Percentiles rank a stretch among this genome's conserved stretches.
These are phyloP conservation scores for Sorex maritimensis DNA, from an alignment of 2,797 vertebrate genomes.

Conservation along the genomic window DNA sequence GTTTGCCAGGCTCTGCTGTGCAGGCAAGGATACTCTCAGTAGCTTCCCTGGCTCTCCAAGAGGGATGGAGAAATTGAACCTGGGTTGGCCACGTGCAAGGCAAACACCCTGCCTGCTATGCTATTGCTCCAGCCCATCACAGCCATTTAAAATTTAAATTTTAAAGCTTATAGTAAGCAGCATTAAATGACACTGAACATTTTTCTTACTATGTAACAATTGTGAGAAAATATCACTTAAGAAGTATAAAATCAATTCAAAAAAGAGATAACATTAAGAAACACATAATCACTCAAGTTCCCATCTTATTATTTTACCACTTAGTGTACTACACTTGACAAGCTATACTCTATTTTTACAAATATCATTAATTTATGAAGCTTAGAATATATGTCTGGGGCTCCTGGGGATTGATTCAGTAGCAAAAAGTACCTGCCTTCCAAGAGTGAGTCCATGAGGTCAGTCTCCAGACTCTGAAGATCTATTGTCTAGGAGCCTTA, in stretches of 20 bases:
- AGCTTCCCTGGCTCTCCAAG: too few relatives aligned
- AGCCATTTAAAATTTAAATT: constrained; percentile 52
- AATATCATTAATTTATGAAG: constrained; percentile 43
- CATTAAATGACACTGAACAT: constrained; percentile 43
- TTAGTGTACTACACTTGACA: constrained; percentile 23
- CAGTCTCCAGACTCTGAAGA: too few relatives aligned
- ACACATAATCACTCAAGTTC: background rate
- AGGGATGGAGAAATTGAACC: too few relatives aligned
- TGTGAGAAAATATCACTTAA: constrained; percentile 48
- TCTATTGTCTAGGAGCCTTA: too few relatives aligned
- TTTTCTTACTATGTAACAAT: constrained; percentile 57
- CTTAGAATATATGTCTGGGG: background rate
- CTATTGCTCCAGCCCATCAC: too few relatives aligned
- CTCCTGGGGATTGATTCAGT: too few relatives aligned
- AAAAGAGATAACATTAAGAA: constrained; percentile 47
- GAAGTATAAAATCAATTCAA: constrained; percentile 49
- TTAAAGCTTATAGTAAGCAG: constrained; percentile 50
- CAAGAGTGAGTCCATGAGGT: too few relatives aligned
- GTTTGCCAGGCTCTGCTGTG: too few relatives aligned
- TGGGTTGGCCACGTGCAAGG: too few relatives aligned
- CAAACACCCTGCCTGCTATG: too few relatives aligned
- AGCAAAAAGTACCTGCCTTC: too few relatives aligned
- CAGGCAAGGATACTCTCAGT: too few relatives aligned
- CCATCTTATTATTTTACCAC: constrained; percentile 35
- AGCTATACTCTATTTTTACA: constrained; percentile 30